Evolutionary conservation across 2,113 vertebrate genomes (phyloP).

Genomic region (Rattus rattus): DNA sequence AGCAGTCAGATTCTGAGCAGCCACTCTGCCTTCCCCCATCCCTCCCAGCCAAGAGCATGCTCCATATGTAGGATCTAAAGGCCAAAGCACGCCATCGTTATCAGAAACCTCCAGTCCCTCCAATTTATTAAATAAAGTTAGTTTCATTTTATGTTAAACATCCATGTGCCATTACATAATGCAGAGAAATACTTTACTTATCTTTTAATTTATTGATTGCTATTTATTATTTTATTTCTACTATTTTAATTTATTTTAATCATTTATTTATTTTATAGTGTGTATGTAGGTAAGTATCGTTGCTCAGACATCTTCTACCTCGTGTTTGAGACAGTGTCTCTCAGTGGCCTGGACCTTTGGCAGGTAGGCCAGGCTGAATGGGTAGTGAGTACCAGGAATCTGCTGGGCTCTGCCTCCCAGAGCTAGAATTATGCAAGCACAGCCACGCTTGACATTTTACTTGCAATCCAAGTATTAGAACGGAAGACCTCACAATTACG

Average conservation of each 20-base stretch:
- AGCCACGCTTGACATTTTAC: background rate
- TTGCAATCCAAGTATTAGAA: background rate
- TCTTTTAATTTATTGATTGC: background rate
- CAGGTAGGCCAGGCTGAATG: background rate
- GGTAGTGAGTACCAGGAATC: background rate
- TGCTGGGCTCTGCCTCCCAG: background rate
- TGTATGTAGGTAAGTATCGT: background rate
- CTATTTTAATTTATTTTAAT: background rate
- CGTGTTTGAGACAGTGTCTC: background rate
- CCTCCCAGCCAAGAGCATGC: background rate
- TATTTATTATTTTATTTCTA: no score
- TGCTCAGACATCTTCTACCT: background rate
- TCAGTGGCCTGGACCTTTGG: background rate
- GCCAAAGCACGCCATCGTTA: background rate
- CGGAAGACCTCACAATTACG: background rate
- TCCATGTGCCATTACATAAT: background rate
- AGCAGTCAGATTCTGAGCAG: background rate
- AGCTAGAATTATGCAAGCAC: background rate
- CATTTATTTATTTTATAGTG: background rate
- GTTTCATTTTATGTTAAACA: constrained; percentile 6
- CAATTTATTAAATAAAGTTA: background rate
- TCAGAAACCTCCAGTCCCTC: background rate
- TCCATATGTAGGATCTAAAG: background rate
- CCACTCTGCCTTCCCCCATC: rapidly evolving
- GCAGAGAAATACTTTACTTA: background rate